Conservation (phyloP, 2,797 vertebrate genomes). For the Melanotaenia trifasciata region DNA sequence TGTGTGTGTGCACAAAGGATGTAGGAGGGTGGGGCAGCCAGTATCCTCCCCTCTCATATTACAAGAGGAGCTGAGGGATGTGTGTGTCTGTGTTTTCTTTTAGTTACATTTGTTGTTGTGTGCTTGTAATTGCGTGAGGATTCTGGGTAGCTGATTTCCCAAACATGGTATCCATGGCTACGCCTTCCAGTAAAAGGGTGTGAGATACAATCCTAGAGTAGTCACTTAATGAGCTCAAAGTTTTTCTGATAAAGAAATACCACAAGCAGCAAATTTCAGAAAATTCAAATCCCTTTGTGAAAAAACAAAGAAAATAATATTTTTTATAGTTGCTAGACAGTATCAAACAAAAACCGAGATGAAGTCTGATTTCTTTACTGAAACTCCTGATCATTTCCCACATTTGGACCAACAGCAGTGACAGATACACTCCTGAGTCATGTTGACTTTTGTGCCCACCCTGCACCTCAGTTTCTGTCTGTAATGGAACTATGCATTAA, state of each 20-base stretch:
- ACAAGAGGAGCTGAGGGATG: conserved; percentile 14
- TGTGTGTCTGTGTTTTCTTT: conserved; percentile 1
- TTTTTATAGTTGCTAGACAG: not conserved
- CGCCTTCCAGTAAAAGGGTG: conserved; percentile 19
- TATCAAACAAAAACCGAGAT: too few species aligned
- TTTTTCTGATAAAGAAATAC: not conserved
- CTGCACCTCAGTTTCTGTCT: too few species aligned
- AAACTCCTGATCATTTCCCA: too few species aligned
- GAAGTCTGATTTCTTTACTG: too few species aligned
- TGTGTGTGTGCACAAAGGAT: conserved; percentile 8
- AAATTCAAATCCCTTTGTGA: not conserved
- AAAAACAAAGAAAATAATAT: not conserved
- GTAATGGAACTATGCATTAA: too few species aligned
- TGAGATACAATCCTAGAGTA: conserved; percentile 3
- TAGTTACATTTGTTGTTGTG: conserved; percentile 13
- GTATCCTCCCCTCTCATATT: conserved; percentile 32
- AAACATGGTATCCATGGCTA: conserved; percentile 30
- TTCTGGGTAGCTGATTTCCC: conserved; percentile 34
- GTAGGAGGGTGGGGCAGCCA: conserved; percentile 7
- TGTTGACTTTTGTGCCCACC: too few species aligned
- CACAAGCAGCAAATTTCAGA: not conserved
- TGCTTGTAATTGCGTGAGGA: conserved; percentile 5
- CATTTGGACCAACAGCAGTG: too few species aligned
- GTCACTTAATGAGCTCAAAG: not conserved
- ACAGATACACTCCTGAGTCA: too few species aligned